Conservation (phyloP, 2,113 vertebrate genomes). For the Narcine bancroftii region DNA sequence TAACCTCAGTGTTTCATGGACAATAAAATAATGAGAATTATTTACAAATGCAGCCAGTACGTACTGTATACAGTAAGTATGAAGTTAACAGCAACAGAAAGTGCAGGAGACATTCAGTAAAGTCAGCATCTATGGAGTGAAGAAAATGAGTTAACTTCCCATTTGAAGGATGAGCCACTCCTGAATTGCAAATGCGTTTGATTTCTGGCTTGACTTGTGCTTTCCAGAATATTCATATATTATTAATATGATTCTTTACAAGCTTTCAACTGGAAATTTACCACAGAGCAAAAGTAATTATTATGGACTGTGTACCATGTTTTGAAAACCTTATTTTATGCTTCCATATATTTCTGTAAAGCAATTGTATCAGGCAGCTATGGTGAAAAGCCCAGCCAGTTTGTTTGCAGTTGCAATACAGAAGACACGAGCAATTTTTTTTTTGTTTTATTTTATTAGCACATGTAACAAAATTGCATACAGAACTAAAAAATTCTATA, state of each 20-base stretch:
- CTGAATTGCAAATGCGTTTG: background rate
- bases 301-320: background rate
- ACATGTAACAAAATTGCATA: no score
- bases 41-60: background rate
- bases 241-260: background rate
- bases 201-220: background rate
- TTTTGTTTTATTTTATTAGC: background rate
- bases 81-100: background rate
- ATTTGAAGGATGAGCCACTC: background rate
- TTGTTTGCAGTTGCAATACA: background rate
- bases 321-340: background rate
- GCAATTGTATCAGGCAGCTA: background rate
- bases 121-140: background rate
- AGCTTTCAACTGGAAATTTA: background rate
- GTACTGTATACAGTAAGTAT: no score
- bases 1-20: background rate
- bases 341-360: background rate
- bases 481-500: no score
- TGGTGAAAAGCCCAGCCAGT: background rate
- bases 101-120: background rate
- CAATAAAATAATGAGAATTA: background rate
- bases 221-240: background rate
- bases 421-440: background rate
- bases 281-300: background rate
- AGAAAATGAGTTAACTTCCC: background rate